Evolutionary conservation across 2,113 vertebrate genomes (phyloP).

Genomic region (Antechinus stuartii): DNA sequence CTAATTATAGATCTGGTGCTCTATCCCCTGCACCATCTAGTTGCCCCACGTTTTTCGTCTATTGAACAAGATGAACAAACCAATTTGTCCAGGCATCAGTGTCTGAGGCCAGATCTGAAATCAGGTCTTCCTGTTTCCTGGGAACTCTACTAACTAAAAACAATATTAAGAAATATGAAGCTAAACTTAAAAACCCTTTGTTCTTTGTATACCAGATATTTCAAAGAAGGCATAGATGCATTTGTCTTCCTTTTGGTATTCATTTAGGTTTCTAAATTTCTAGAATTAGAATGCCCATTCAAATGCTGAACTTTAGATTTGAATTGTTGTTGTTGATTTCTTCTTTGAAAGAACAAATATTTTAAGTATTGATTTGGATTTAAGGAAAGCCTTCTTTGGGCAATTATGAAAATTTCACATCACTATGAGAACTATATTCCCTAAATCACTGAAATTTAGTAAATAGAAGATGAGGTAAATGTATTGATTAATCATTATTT

Average conservation of each 20-base stretch:
- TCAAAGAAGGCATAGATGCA: background rate
- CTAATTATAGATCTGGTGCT: background rate
- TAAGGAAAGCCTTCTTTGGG: slow-evolving; percentile 23
- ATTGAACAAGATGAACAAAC: no score
- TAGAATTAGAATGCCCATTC: background rate
- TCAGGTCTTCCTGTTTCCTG: no score
- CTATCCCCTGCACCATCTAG: background rate
- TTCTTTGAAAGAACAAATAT: background rate
- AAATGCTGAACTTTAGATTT: slow-evolving; percentile 22
- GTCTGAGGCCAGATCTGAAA: no score
- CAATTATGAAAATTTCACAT: slow-evolving; percentile 8
- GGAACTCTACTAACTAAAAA: background rate
- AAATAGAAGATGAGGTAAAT: slow-evolving; percentile 26
- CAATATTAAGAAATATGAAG: slow-evolving; percentile 18
- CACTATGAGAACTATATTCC: background rate
- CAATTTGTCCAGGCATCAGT: no score
- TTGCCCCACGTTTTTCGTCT: background rate
- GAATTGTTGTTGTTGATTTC: background rate
- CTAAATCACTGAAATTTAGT: slow-evolving; percentile 35
- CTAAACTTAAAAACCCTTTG: background rate
- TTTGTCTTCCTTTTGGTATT: background rate
- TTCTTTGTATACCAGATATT: background rate
- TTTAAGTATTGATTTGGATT: slow-evolving; percentile 31
- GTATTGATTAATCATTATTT: background rate
- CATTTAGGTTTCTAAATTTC: background rate